Evolutionary conservation across 2,888 invertebrate species (phyloP).

Genomic region (Drosophila sordidapex): DNA sequence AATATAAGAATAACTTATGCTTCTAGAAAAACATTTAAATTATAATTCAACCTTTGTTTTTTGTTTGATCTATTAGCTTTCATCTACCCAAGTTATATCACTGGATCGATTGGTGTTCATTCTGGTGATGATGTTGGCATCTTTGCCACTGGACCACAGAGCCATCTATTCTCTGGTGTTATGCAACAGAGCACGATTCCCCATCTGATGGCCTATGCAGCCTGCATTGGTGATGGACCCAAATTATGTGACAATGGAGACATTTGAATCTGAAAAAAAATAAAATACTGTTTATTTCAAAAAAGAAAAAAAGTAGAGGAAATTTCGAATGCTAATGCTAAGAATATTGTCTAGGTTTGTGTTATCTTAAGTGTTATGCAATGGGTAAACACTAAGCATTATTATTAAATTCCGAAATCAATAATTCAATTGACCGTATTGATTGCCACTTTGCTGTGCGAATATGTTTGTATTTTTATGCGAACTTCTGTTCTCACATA

Average conservation of each 20-base stretch:
- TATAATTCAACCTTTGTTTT: neutral
- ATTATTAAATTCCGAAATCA: constrained; percentile 37
- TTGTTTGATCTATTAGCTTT: constrained; percentile 40
- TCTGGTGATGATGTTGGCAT: constrained; percentile 92
- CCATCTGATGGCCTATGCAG: constrained; percentile 89
- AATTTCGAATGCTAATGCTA: neutral
- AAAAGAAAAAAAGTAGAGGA: neutral
- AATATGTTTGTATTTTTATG: constrained; percentile 9
- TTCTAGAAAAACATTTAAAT: neutral
- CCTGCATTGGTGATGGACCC: constrained; percentile 87
- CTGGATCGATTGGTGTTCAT: constrained; percentile 87
- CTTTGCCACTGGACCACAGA: constrained; percentile 91
- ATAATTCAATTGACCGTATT: constrained; percentile 71
- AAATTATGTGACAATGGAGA: constrained; percentile 60
- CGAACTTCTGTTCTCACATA: constrained; percentile 40
- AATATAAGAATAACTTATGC: constrained; percentile 7
- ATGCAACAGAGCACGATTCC: constrained; percentile 92
- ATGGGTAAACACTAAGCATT: neutral
- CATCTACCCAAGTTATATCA: constrained; percentile 85
- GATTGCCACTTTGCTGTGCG: constrained; percentile 39
- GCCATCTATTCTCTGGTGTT: constrained; percentile 91
- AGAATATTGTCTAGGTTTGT: constrained; percentile 5
- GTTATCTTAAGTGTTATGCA: neutral
- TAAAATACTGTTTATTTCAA: neutral
- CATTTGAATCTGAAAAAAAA: neutral